Evolutionary conservation across 2,888 invertebrate genomes (phyloP), one percentile per base, ranked within the genome.

Genomic region (Hoplodrina blanda): DNA sequence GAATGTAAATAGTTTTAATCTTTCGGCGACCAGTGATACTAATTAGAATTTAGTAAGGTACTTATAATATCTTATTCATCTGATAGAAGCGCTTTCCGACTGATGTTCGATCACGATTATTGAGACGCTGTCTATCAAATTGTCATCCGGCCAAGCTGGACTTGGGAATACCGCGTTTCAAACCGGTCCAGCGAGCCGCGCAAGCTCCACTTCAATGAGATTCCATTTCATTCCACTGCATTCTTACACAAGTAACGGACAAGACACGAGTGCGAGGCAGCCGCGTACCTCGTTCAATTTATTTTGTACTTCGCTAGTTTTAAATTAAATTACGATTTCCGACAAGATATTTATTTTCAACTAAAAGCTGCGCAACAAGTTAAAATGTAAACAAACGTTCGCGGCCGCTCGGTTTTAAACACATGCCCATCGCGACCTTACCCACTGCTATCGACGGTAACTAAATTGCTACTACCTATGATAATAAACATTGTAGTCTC

Each of bases 191-290:
- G 88, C 91, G 84, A 86, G 91, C 91, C 85, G 79, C 88, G 85
- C 89, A 83, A 89, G 91, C 91, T 91, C 88, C 89, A 92, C 93
- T 93, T 94, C 95, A 95, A 95, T 95, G 94, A 95, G 94, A 96
- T 95, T 95, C 95, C 94, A 92, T 94, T 95, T 94, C 93, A 93
- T 93, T 93, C 92, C 93, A 90, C 92, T 92, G 94, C 95, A 95
- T 95, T 95, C 95, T 94, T 94, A 92, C 89, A 89, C 89, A 90
- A 93, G 89, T 95, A 95, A 95, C 95, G 95, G 95, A 90, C 90
- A 90, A 91, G 90, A 89, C 91, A 86, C 86, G 87, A 85, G 82
- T 80, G 78, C 73, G 71, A 85, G 73, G 76, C 75, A 81, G 69
- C 78, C 83, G 88, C 87, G 86, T 88, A 64, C 25, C 46, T 64